phyloP scores from a whole-genome alignment of 2,797 vertebrate species.

The Sus cebifrons region DNA sequence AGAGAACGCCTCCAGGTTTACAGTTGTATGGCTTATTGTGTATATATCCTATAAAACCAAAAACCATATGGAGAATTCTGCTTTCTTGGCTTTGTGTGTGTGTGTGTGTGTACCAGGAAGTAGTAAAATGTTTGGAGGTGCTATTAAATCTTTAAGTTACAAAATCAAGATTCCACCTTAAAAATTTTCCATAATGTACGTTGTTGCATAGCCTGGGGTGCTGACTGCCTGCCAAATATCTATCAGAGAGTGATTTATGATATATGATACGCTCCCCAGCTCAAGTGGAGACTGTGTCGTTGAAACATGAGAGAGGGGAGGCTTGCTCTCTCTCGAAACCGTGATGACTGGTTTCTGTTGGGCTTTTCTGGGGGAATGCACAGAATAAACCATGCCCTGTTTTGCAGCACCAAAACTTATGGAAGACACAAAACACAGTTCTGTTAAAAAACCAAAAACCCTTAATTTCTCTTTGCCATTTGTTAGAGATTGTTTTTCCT shows the following conservation, averaged over 20 bases:
- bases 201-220: conserved; percentile 92
- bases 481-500: conserved; percentile 47
- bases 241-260: conserved; percentile 98
- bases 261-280: conserved; percentile 96
- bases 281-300: conserved; percentile 95
- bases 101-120: conserved; percentile 83
- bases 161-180: conserved; percentile 96
- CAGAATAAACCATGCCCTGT: conserved; percentile 89
- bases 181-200: conserved; percentile 93
- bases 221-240: conserved; percentile 96
- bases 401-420: conserved; percentile 88
- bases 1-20: conserved; percentile 85
- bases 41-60: conserved; percentile 83
- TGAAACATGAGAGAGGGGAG: conserved; percentile 96
- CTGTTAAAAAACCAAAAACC: conserved; percentile 61
- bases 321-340: conserved; percentile 93
- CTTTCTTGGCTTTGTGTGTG: conserved; percentile 77
- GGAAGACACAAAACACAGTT: conserved; percentile 86
- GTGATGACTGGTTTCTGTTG: conserved; percentile 93
- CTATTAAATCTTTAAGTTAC: conserved; percentile 91
- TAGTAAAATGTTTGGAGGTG: conserved; percentile 88
- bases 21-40: conserved; percentile 80
- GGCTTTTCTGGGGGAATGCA: conserved; percentile 90
- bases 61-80: conserved; percentile 85
- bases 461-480: background rate